Evolutionary conservation across 2,797 vertebrate genomes (phyloP).

Genomic region (Falco berigora): DNA sequence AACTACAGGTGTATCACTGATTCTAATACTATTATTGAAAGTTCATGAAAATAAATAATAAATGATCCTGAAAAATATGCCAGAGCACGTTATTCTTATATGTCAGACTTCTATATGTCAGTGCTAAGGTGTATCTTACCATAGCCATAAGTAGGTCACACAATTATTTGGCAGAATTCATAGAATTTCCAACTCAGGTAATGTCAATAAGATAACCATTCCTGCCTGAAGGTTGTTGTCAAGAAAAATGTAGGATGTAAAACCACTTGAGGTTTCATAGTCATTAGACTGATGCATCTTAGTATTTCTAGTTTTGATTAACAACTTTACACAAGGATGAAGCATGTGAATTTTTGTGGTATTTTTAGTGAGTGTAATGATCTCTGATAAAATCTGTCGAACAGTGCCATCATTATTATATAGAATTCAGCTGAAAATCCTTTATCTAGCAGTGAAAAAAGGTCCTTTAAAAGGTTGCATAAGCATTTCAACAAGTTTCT

Average conservation of each 20-base stretch:
- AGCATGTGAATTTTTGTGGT: neutral
- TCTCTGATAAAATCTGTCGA: constrained; percentile 28
- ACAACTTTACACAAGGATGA: neutral
- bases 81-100: neutral
- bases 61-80: neutral
- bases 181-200: neutral
- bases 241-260: neutral
- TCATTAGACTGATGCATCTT: neutral
- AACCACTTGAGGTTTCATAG: neutral
- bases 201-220: neutral
- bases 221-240: neutral
- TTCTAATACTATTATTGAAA: neutral
- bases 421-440: constrained; percentile 7
- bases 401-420: neutral
- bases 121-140: neutral
- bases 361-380: constrained; percentile 29
- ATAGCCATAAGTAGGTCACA: neutral
- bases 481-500: constrained; percentile 4
- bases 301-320: neutral
- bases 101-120: neutral
- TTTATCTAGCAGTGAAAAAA: neutral
- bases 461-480: neutral
- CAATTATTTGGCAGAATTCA: neutral
- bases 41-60: neutral
- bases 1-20: neutral